A percentile compares a stretch with the other conserved stretches of the same genome.
Conservation (phyloP, 2,797 vertebrate species). For the Rhinogobio ventralis region DNA sequence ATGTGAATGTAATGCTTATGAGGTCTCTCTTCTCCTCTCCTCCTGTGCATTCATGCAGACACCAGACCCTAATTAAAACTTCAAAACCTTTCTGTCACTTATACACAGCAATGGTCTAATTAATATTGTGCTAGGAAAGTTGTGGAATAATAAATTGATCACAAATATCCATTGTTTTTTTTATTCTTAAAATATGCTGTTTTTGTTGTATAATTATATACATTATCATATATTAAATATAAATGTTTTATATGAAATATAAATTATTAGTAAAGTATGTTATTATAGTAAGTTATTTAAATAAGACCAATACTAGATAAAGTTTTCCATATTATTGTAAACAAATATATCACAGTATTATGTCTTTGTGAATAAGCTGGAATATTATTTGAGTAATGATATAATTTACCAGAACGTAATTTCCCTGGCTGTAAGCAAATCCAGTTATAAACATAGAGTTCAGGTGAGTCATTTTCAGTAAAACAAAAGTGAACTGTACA, state of each 20-base stretch:
- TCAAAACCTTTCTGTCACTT: slow-evolving; percentile 84
- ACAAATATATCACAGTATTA: neutral
- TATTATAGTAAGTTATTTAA: neutral
- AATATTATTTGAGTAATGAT: slow-evolving; percentile 32
- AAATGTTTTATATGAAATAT: neutral
- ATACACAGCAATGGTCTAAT: slow-evolving; percentile 85
- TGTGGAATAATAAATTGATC: slow-evolving; percentile 80
- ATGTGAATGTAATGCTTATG: slow-evolving; percentile 34
- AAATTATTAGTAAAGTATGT: neutral
- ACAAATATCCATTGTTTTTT: slow-evolving; percentile 71
- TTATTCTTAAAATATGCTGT: slow-evolving; percentile 69
- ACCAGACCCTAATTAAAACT: slow-evolving; percentile 85
- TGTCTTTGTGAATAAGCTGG: slow-evolving; percentile 26
- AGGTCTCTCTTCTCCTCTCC: slow-evolving; percentile 67
- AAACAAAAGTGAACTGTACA: slow-evolving; percentile 31
- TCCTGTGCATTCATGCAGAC: slow-evolving; percentile 83
- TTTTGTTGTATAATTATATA: neutral
- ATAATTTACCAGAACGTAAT: slow-evolving; percentile 24
- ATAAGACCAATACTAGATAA: neutral
- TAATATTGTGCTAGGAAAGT: slow-evolving; percentile 81
- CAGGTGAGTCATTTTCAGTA: slow-evolving; percentile 45
- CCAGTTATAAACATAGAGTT: slow-evolving; percentile 27
- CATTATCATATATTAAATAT: neutral
- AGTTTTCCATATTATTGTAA: neutral
- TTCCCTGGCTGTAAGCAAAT: slow-evolving; percentile 54